Conservation (phyloP, 2,888 invertebrate species). For the Drosophila algonquin region DNA sequence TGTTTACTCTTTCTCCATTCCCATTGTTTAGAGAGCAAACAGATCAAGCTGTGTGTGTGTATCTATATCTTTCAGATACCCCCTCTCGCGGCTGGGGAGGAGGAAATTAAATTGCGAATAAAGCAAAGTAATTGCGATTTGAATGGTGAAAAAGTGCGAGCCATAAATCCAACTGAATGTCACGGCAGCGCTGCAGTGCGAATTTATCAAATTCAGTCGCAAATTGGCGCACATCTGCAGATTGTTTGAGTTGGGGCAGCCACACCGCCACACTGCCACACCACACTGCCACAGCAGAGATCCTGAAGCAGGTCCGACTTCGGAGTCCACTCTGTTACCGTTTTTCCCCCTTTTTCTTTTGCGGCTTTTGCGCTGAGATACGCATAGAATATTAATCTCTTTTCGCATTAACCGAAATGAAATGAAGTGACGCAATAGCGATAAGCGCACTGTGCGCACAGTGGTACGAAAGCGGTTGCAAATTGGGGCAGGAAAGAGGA, state of each 20-base stretch:
- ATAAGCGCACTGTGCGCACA: conserved; percentile 53
- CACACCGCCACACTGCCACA: conserved; percentile 47
- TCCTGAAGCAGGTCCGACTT: conserved; percentile 19
- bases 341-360: conserved; percentile 30
- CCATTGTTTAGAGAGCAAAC: conserved; percentile 65
- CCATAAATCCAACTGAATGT: conserved; percentile 82
- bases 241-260: conserved; percentile 45
- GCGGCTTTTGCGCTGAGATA: conserved; percentile 55
- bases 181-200: conserved; percentile 76
- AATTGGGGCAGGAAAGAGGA: no score
- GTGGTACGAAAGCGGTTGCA: conserved; percentile 21
- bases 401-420: conserved; percentile 75
- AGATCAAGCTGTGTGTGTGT: conserved; percentile 46
- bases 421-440: conserved; percentile 74
- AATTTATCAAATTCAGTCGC: conserved; percentile 80
- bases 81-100: not conserved
- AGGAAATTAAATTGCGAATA: conserved; percentile 76
- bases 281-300: conserved; percentile 35
- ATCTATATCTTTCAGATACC: conserved; percentile 27
- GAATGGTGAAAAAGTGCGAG: conserved; percentile 76
- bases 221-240: conserved; percentile 78
- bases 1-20: conserved; percentile 47
- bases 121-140: conserved; percentile 80
- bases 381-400: conserved; percentile 79
- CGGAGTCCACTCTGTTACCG: conserved; percentile 8